These are phyloP conservation scores for Lepidurus couesii DNA, from an alignment of 1,140 invertebrate genomes.

Conservation along the genomic window DNA sequence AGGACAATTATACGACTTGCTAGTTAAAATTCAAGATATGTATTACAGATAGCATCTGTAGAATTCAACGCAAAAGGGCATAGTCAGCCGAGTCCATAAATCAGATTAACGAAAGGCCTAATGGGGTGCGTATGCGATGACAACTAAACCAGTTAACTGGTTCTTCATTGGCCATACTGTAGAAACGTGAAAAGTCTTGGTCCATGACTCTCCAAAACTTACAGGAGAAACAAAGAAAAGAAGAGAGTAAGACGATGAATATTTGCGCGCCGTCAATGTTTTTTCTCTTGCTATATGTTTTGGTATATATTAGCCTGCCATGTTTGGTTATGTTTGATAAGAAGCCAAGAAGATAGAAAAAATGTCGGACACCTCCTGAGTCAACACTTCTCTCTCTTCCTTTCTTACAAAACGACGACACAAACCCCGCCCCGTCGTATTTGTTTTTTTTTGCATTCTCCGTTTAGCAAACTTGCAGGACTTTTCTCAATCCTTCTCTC, in stretches of 20 bases:
- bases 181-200: not conserved
- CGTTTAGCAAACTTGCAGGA: not conserved
- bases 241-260: not conserved
- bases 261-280: not conserved
- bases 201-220: not conserved
- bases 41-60: not conserved
- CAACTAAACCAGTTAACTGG: slow-evolving; percentile 16
- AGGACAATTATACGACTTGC: not conserved
- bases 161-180: not conserved
- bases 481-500: not conserved
- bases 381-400: not conserved
- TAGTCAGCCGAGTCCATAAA: not conserved
- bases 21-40: slow-evolving; percentile 15
- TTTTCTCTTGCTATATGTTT: not conserved
- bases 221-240: not conserved
- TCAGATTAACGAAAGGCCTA: not conserved
- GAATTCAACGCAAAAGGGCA: not conserved
- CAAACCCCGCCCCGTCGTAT: not conserved
- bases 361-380: slow-evolving; percentile 12
- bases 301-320: slow-evolving; percentile 18
- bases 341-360: not conserved
- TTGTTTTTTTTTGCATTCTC: not conserved
- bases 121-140: slow-evolving; percentile 20
- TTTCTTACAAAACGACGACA: not conserved
- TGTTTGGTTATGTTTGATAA: slow-evolving; percentile 16